Evolutionary conservation across 1,140 invertebrate genomes (phyloP), one percentile per base, ranked within the genome.

Genomic region (Platyscapa corneri): DNA sequence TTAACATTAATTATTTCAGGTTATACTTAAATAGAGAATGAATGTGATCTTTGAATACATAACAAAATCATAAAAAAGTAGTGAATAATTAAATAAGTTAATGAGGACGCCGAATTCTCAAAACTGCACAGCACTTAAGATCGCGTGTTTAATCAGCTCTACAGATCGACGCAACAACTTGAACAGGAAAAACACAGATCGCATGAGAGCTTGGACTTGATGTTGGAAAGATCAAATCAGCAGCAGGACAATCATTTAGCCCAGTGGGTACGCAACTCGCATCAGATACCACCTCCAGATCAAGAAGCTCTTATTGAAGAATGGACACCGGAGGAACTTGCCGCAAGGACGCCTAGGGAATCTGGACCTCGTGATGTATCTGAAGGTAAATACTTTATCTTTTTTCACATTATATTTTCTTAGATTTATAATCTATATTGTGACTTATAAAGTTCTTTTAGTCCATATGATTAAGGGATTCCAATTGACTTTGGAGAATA

Each of bases 181-280:
- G 64, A 83, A 14, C 80, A 67, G 30, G 60, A 78, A 20, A 56
- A 86, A 30, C 32, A 65, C 18, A 32, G 37, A 0, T 82, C 85
- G 37, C 49, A 60, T 37, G 81, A 86, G 20, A 86, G 76, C 18
- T 46, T 86, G 27, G 85, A 86, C 0, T 46, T 75, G 6, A 81
- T 76, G 85, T 18, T 78, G 5, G 82, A 82, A 34, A 30, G 46
- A 27, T 56, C 64, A 27, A 30, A 64, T 32, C 79, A 82, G n/a
- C 90, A 82, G 37, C 90, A 92, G 81, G 89, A 90, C 80, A 93
- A 93, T 88, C 96, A 97, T 89, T 90, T 96, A 70, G 95, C 96
- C 65, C 95, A 96, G 88, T 96, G 96, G 96, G 96, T 97, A 86
- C 89, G 93, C 91, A 92, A 94, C 91, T 92, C 93, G 88, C 89